phyloP scores from a whole-genome alignment of 2,797 vertebrate genomes.

The Babyrousa celebensis region DNA sequence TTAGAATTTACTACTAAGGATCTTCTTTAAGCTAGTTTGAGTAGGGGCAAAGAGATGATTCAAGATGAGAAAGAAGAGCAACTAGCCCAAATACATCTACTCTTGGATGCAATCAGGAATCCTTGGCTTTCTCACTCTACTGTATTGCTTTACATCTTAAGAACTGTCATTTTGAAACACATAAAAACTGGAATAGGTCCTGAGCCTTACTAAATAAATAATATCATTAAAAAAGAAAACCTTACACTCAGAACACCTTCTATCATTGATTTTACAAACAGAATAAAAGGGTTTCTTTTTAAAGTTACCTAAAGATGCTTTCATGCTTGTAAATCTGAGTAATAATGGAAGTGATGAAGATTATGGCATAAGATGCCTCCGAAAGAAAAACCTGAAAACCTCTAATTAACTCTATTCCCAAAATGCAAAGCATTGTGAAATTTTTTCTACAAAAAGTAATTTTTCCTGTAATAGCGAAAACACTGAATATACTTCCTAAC shows the following conservation, averaged over 20 bases:
- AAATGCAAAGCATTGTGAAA: background rate
- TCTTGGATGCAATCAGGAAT: background rate
- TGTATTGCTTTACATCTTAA: background rate
- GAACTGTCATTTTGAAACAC: conserved; percentile 4
- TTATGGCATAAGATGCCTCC: background rate
- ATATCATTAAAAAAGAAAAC: background rate
- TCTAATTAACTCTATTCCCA: background rate
- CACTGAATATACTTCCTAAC: background rate
- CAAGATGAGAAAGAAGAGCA: background rate
- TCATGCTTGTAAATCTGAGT: background rate
- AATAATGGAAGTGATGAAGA: background rate
- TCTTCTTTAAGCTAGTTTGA: background rate
- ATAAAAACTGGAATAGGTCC: conserved; percentile 26
- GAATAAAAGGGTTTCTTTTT: background rate
- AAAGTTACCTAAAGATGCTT: background rate
- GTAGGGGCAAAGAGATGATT: background rate
- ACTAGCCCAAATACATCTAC: background rate
- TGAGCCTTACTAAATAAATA: conserved; percentile 28
- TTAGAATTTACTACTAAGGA: background rate
- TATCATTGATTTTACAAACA: background rate
- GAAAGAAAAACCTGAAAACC: background rate
- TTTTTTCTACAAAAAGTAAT: background rate
- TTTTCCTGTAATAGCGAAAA: conserved; percentile 12
- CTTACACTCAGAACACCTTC: background rate
- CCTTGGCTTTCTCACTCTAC: background rate